Evolutionary conservation across 2,888 invertebrate genomes (phyloP), one percentile per base, ranked within the genome.

Genomic region (Caenorhabditis zanzibari): DNA sequence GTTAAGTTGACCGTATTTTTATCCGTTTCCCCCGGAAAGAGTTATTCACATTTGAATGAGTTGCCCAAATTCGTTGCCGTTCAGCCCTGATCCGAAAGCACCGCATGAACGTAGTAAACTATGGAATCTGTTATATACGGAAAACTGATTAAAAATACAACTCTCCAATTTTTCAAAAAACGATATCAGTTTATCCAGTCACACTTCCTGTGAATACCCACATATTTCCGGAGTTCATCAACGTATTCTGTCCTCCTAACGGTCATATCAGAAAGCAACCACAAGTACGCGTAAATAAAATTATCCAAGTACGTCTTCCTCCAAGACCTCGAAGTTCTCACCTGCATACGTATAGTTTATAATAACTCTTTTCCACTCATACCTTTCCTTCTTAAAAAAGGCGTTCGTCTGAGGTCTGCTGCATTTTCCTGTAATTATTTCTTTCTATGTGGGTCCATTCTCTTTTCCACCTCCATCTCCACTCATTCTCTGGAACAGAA

Each of bases 401-500:
- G 61, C 56, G 64, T 56, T 75, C 41, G 24, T 28, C 63, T 28
- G 44, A 66, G 74, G 64, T 64, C 64, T 47, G 22, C 64, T 74
- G 38, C 22, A 38, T 56, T 49, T 38, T 75, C 66, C 75, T 68
- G 66, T 59, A 59, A 75, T 75, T 58, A 75, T 59, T 35, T 16
- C 19, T 47, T n/a, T 26, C 44, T 14, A 35, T 22, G 44, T 63
- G 63, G 26, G 41, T 47, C 47, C 47, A 64, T 47, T 64, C 24
- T 2, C n/a, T 28, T n/a, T 44, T 44, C 1, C 26, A 38, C 32
- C 16, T 19, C 5, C 19, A 47, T 47, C 10, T 5, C 26, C 26
- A 24, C 9, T 54, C 6, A 16, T 22, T 24, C 22, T 49, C 22
- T 52, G n/a, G 35, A 66, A 49, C 19, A 41, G 12, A 19, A 16